Base-by-base conservation (phyloP, 1,140 invertebrate genomes). In the Drosophila nigromelanica region DNA sequence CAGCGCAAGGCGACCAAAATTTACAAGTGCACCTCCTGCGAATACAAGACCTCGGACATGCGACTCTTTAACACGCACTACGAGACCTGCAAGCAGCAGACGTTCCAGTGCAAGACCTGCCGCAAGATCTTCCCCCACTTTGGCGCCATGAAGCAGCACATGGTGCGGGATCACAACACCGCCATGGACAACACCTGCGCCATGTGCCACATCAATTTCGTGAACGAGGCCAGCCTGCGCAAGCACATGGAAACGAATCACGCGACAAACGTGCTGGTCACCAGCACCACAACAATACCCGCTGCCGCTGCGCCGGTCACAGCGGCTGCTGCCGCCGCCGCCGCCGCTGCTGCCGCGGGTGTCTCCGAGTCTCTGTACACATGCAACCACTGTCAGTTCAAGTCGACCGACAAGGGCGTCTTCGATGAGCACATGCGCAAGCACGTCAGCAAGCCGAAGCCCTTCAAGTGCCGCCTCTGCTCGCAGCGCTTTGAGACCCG, bases 231-330 rank as follows among this genome's bases (percentile, higher is more conserved):
- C 24, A 81, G 91, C 35, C 66, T 92, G 71, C 89, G 91, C 35
- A 92, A 92, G 67, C 91, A 92, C 62, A 92, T 92, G 90, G 91
- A 92, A 73, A 68, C 80, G 2, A 92, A 92, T 70, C 91, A 92
- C 50, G 89, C 90, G 48, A 91, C 90, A 62, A 91, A 91, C 78
- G 90, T 91, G 15, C 64, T 91, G 33, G 90, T 91, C 12, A 91
- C 90, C 52, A 91, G 90, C 73, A 91, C 90, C 24, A 90, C 90
- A 18, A 91, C 90, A 33, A 82, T 91, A 61, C 87, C 90, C 15
- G 87, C 83, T 18, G 69, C 74, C 15, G 78, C 82, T 14, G 81
- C 77, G 6, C 83, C 80, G 3, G 82, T 78, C 11, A 79, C 87
- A 48, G 76, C 86, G 14, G 80, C 70, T 14, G 74, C 68, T 6